Base-by-base conservation (phyloP, 2,113 vertebrate species). In the Oryzias javanicus region DNA sequence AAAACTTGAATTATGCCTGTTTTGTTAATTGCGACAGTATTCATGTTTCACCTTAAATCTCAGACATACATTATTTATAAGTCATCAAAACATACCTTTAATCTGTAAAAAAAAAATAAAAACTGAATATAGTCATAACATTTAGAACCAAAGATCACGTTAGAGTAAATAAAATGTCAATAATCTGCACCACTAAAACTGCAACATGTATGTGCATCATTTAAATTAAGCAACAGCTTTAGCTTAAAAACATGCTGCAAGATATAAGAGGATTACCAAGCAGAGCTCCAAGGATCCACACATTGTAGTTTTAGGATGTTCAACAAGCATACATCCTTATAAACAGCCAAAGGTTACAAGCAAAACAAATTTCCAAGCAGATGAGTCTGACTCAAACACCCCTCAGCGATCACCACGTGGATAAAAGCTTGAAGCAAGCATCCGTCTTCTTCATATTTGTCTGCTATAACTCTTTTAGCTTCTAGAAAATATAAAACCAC, bases 381-480 rank as follows among this genome's bases (percentile, higher is more conserved):
- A 67, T 73, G 13, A 62, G 69, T 52, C 45, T 22, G 58, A 50
- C 55, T 18, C 50, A 59, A 46, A 70, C 18, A 53, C 51, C 75
- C 65, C 49, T 65, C 53, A 69, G 67, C 72, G 61, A 64, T 70
- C 67, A 85, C 79, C 45, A 74, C 60, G 73, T 72, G 54, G 29
- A 44, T 42, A 51, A 44, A 59, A 42, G 61, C 62, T 65, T 48
- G 14, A 72, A 73, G 74, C 62, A 60, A 74, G 51, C 8, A 52
- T 50, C 22, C 61, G 49, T 63, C 50, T 58, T 57, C 76, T 81
- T n/a, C 42, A 78, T 68, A 48, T 51, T 10, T 58, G 50, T 57
- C 57, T 55, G 24, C 19, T 27, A 49, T 18, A 20, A 10, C 24
- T 69, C 22, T 44, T 45, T 52, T 16, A 15, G 51, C 24, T 59